Evolutionary conservation across 35 echinoderm and acorn worm species (phyloP).

Genomic region (Heliocidaris erythrogramma): DNA sequence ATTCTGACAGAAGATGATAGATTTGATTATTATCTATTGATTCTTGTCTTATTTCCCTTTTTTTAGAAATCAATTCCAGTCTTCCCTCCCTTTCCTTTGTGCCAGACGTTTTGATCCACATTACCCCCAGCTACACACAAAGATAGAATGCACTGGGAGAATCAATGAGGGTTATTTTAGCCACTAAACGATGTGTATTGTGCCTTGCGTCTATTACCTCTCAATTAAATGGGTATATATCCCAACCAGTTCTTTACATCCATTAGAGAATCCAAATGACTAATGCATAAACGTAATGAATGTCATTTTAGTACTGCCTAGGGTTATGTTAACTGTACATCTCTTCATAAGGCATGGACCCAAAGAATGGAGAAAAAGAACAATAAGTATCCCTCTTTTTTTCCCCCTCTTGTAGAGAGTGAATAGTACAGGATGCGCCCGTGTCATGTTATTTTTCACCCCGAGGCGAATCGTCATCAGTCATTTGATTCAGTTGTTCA

Average conservation of each 20-base stretch:
- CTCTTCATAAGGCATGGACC: not conserved
- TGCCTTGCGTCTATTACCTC: not conserved
- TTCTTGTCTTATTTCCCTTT: not conserved
- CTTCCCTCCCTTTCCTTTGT: not conserved
- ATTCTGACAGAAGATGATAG: not conserved
- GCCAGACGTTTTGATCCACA: not conserved
- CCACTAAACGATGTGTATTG: not conserved
- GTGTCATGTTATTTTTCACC: conserved; percentile 15
- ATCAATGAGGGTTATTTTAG: not conserved
- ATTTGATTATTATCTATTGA: not conserved
- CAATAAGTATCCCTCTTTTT: not conserved
- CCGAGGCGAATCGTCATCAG: not conserved
- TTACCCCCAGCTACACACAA: not conserved
- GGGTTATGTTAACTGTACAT: conserved; percentile 12
- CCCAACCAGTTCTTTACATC: not conserved
- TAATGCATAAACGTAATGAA: conserved; percentile 11
- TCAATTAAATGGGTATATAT: not conserved
- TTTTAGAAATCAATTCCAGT: not conserved
- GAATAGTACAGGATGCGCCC: not conserved
- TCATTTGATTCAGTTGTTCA: not conserved
- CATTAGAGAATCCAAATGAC: conserved; percentile 17
- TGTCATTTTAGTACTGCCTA: conserved; percentile 25
- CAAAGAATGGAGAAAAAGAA: conserved; percentile 19
- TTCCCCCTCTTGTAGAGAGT: not conserved
- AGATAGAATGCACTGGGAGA: not conserved